Evolutionary conservation across 1,140 invertebrate genomes (phyloP).

Genomic region (Macrosteles quadrilineatus): DNA sequence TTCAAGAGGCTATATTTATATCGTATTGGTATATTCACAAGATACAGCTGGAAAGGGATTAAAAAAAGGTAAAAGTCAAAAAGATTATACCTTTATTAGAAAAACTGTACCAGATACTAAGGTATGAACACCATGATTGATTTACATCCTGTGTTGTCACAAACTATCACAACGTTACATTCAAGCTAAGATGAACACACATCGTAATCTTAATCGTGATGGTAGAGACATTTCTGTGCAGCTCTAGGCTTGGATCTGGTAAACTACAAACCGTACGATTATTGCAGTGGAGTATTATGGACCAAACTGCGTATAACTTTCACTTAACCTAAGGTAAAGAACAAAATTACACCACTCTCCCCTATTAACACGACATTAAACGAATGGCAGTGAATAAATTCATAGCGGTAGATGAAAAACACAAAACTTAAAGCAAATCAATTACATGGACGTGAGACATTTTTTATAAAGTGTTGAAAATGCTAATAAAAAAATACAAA

Average conservation of each 20-base stretch:
- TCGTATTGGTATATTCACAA: no score
- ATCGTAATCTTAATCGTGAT: neutral
- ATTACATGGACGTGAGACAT: no score
- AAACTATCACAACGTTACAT: conserved; percentile 16
- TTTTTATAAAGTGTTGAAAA: no score
- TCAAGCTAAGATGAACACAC: conserved; percentile 6
- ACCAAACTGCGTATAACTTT: neutral
- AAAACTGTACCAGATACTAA: conserved; percentile 23
- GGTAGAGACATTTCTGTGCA: no score
- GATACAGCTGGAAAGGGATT: no score
- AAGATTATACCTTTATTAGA: conserved; percentile 17
- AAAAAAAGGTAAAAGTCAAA: neutral
- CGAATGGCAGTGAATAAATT: neutral
- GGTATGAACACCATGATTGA: conserved; percentile 14
- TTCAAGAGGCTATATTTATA: no score
- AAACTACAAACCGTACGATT: neutral
- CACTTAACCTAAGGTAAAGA: no score
- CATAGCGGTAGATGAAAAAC: no score
- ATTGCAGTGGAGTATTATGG: neutral
- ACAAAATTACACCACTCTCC: neutral
- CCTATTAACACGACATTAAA: neutral
- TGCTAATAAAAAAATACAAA: no score
- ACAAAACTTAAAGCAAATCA: no score
- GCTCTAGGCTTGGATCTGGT: neutral
- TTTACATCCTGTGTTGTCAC: neutral